These are phyloP conservation scores for Myrmecobius fasciatus DNA, from an alignment of 2,113 vertebrate species.

Conservation along the genomic window DNA sequence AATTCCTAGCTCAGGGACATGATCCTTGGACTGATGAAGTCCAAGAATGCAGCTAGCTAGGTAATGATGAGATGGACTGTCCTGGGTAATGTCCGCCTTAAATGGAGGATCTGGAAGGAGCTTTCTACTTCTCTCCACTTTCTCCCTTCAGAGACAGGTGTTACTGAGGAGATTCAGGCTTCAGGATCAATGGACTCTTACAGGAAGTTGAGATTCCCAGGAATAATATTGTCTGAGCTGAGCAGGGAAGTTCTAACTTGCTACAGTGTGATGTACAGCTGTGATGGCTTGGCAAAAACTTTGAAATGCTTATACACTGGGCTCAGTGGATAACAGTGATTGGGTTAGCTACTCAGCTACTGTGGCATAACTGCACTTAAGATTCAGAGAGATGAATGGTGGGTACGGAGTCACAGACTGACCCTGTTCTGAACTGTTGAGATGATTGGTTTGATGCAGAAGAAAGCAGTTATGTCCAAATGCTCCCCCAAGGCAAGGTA, in stretches of 20 bases:
- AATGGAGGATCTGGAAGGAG: background rate
- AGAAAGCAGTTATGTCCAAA: too few relatives aligned
- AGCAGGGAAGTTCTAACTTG: background rate
- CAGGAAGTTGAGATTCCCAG: background rate
- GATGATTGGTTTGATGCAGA: too few relatives aligned
- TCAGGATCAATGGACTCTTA: background rate
- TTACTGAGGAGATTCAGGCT: background rate
- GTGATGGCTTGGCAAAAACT: background rate
- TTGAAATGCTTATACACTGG: background rate
- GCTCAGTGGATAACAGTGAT: background rate
- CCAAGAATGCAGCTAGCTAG: background rate
- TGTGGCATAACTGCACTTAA: background rate
- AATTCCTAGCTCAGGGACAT: background rate
- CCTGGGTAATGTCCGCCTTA: background rate
- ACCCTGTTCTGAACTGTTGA: background rate
- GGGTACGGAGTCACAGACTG: background rate
- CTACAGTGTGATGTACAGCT: too few relatives aligned
- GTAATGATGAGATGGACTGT: background rate
- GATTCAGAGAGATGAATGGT: background rate
- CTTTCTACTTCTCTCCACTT: background rate
- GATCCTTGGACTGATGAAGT: too few relatives aligned
- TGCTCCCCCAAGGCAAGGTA: background rate
- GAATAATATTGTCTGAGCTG: background rate
- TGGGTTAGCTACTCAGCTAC: background rate
- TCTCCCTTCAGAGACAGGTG: background rate